Conservation (phyloP, 2,888 invertebrate genomes). For the Orthosia gothica region DNA sequence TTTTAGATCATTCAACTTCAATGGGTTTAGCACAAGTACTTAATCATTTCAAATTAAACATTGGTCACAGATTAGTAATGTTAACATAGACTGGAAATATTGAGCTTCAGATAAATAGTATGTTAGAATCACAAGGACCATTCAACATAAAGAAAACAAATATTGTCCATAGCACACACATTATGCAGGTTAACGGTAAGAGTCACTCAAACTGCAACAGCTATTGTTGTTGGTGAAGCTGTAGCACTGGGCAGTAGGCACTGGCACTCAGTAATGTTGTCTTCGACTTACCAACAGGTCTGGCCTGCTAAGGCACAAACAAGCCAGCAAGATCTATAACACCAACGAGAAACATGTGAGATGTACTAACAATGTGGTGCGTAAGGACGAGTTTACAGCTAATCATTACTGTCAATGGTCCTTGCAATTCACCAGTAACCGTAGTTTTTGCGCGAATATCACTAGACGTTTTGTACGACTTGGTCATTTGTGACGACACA, state of each 20-base stretch:
- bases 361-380: conserved; percentile 88
- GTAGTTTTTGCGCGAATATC: conserved; percentile 90
- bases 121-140: conserved; percentile 92
- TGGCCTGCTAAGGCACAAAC: conserved; percentile 94
- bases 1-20: conserved; percentile 50
- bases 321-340: conserved; percentile 95
- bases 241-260: conserved; percentile 76
- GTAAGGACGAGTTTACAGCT: conserved; percentile 85
- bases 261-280: conserved; percentile 84
- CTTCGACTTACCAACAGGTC: conserved; percentile 94
- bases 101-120: conserved; percentile 70
- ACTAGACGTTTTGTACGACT: conserved; percentile 78
- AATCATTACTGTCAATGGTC: conserved; percentile 87
- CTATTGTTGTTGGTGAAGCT: conserved; percentile 87
- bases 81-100: conserved; percentile 66
- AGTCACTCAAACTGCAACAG: conserved; percentile 87
- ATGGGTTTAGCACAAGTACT: conserved; percentile 37
- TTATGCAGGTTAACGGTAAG: conserved; percentile 89
- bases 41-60: conserved; percentile 53
- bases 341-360: conserved; percentile 90
- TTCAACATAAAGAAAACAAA: conserved; percentile 88
- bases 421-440: conserved; percentile 89
- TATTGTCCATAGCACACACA: conserved; percentile 89
- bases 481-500: conserved; percentile 78
- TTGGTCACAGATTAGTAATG: conserved; percentile 72